Evolutionary conservation across 64 coral and sea anemone species (phyloP).

Genomic region (Montipora efflorescens): DNA sequence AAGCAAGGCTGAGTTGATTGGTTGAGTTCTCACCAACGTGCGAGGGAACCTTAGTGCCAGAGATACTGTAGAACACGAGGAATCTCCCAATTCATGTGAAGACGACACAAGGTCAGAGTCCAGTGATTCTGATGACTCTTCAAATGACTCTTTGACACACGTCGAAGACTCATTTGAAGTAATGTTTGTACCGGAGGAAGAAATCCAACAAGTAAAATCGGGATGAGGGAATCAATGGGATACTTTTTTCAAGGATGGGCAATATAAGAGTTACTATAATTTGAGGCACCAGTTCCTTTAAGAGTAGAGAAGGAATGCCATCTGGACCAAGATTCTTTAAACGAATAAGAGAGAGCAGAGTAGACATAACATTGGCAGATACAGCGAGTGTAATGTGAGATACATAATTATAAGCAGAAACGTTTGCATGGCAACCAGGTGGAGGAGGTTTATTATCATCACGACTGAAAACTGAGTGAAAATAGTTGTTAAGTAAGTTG

Average conservation of each 20-base stretch:
- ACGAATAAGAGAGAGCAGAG: too few species aligned
- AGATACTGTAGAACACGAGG: background rate
- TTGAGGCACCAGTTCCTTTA: too few species aligned
- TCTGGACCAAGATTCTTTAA: too few species aligned
- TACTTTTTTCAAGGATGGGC: background rate
- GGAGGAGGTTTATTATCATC: too few species aligned
- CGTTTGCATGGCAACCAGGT: too few species aligned
- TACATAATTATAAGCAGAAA: too few species aligned
- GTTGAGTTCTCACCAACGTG: background rate
- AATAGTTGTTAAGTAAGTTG: too few species aligned
- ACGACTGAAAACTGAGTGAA: too few species aligned
- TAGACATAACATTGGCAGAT: too few species aligned
- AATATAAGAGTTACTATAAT: background rate
- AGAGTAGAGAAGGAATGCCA: too few species aligned
- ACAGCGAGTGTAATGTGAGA: too few species aligned
- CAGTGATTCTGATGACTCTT: background rate
- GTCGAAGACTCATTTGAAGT: too few species aligned
- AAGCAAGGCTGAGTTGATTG: background rate
- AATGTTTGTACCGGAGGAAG: background rate
- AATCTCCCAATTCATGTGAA: background rate
- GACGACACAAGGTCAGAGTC: background rate
- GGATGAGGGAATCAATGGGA: background rate
- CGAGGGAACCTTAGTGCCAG: background rate
- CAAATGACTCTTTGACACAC: background rate
- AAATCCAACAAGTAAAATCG: background rate